These are phyloP conservation scores for Numenius arquata DNA, from an alignment of 2,113 vertebrate species.

Conservation along the genomic window DNA sequence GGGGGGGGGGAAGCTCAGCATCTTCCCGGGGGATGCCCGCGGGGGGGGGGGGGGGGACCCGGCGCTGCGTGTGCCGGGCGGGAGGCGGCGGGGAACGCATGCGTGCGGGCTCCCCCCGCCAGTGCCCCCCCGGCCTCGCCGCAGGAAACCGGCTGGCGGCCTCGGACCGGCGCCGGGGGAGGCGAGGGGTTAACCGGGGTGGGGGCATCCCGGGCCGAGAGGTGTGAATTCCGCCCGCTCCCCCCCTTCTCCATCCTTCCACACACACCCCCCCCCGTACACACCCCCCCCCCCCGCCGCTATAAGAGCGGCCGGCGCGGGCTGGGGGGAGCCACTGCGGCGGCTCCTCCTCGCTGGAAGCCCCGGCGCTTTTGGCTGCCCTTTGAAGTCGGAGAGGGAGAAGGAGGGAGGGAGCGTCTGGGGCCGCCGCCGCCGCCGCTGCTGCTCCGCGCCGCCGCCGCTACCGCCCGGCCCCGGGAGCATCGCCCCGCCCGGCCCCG, in stretches of 20 bases:
- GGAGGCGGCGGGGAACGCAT: neutral
- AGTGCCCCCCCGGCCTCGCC: slow-evolving; percentile 37
- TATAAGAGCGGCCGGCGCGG: slow-evolving; percentile 71
- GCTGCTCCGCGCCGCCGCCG: neutral
- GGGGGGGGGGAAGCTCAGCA: neutral
- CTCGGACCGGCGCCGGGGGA: slow-evolving; percentile 68
- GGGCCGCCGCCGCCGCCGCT: neutral
- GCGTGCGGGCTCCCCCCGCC: slow-evolving; percentile 12
- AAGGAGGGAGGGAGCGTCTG: slow-evolving; percentile 31
- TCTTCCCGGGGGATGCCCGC: neutral
- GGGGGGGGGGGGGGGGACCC: neutral
- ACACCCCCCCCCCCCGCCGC: slow-evolving; percentile 47
- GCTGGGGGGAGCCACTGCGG: slow-evolving; percentile 66
- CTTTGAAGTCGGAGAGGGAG: slow-evolving; percentile 69
- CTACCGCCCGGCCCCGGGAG: neutral
- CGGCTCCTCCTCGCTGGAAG: slow-evolving; percentile 65
- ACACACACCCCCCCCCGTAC: no score
- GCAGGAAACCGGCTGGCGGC: slow-evolving; percentile 68
- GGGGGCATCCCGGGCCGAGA: slow-evolving; percentile 67
- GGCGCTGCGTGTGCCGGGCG: neutral
- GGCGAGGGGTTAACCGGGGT: slow-evolving; percentile 70
- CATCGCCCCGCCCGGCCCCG: neutral
- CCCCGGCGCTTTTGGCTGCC: slow-evolving; percentile 62
- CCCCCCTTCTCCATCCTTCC: neutral
- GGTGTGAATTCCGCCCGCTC: slow-evolving; percentile 70